A percentile compares a stretch with the other conserved stretches of the same genome.
These are phyloP conservation scores for Apodemus sylvaticus DNA, from an alignment of 2,113 vertebrate species.

Conservation along the genomic window DNA sequence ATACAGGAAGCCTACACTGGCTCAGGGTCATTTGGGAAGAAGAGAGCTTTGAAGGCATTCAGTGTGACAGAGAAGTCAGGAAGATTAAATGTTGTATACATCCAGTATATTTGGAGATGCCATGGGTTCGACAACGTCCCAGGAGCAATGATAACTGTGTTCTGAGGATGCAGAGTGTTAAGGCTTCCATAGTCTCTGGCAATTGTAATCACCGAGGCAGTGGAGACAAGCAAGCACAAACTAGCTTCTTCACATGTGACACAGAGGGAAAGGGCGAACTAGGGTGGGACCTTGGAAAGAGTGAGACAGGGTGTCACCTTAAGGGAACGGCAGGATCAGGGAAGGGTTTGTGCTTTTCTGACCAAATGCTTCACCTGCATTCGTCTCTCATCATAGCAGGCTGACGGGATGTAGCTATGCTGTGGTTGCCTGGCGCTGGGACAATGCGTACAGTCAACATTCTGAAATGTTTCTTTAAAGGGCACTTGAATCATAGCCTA, in stretches of 20 bases:
- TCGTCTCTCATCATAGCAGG: slow-evolving; percentile 69
- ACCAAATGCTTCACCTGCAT: slow-evolving; percentile 58
- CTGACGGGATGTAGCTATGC: slow-evolving; percentile 58
- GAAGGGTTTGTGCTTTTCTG: slow-evolving; percentile 63
- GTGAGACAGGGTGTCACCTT: slow-evolving; percentile 6
- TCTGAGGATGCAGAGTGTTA: slow-evolving; percentile 7
- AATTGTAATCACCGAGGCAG: background rate
- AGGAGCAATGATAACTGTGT: background rate
- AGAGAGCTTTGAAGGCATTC: background rate
- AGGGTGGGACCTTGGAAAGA: slow-evolving; percentile 26
- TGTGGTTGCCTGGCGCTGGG: slow-evolving; percentile 76
- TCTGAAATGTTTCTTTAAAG: slow-evolving; percentile 76
- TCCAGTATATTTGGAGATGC: background rate
- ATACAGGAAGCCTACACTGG: background rate
- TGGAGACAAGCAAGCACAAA: slow-evolving; percentile 13
- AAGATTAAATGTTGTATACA: background rate
- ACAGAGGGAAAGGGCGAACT: background rate
- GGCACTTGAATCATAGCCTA: slow-evolving; percentile 80
- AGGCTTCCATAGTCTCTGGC: slow-evolving; percentile 11
- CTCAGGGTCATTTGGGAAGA: background rate
- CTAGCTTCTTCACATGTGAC: slow-evolving; percentile 49
- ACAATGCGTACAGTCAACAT: slow-evolving; percentile 79
- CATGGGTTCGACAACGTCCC: background rate
- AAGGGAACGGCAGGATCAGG: slow-evolving; percentile 49
- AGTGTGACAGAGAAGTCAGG: background rate